Evolutionary conservation across 1,140 invertebrate genomes (phyloP), one percentile per base, ranked within the genome.

Genomic region (Macrobrachium rosenbergii): DNA sequence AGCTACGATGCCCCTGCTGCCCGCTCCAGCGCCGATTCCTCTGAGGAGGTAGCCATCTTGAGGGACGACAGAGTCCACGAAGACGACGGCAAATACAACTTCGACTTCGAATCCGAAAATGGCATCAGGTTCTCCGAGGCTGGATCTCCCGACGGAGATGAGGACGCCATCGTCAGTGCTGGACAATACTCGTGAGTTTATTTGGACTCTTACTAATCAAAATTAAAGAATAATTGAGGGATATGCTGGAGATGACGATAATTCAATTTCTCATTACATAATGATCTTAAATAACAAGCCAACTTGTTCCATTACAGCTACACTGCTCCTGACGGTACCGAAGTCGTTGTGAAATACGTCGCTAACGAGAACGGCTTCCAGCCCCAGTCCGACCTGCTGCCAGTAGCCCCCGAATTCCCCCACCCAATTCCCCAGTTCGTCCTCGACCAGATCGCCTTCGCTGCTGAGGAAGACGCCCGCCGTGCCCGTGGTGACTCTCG

Each of bases 341-440:
- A 52, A 10, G 52, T 52, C 52, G 52, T 52, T 12, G 52, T 52
- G 52, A 52, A 52, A 52, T 52, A 52, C 52, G 88, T 64, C 19
- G 17, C 17, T 90, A 43, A 72, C 64, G 92, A 92, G 76, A 93
- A 93, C 90, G 96, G 95, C n/a, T 97, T 96, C 92, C 94, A 94
- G 85, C 95, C 95, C 2, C 92, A 94, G 82, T 95, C 95, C 43
- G 94, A 94, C 52, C 95, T 96, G 91, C 91, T 96, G 23, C 96
- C 96, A 63, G 96, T 76, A 14, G 78, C 95, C 59, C 94, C 95
- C 21, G 95, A 96, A 28, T 85, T 85, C 75, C 83, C 83, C 43
- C 83, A 85, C 75, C 58, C 58, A 37, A 85, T 85, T 37, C 83
- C 83, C 60, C 73, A 85, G 73, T 78, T 77, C 52, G 83, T 78